Evolutionary conservation across 1,140 invertebrate genomes (phyloP).

Genomic region (Lasaia peninsularis): DNA sequence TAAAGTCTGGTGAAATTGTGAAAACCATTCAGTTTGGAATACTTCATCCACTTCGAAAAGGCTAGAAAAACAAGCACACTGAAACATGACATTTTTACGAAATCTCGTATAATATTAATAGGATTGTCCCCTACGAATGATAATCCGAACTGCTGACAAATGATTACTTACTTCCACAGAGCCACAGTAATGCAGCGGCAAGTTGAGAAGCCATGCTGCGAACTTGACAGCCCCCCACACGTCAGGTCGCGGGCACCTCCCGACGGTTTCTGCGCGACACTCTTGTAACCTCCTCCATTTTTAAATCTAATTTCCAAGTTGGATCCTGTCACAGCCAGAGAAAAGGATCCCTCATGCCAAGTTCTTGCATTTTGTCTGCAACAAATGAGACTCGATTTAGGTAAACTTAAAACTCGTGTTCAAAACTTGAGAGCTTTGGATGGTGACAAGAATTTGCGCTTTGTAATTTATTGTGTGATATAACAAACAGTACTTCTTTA

Average conservation of each 20-base stretch:
- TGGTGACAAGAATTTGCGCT: too few species aligned
- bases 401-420: neutral
- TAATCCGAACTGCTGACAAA: too few species aligned
- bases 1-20: too few species aligned
- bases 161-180: conserved; percentile 53
- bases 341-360: conserved; percentile 16
- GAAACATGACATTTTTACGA: too few species aligned
- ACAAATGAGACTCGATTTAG: conserved; percentile 1
- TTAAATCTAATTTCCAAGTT: conserved; percentile 33
- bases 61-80: too few species aligned
- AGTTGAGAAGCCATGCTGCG: conserved; percentile 50
- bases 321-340: conserved; percentile 29
- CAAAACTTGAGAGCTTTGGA: too few species aligned
- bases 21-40: too few species aligned
- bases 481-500: too few species aligned
- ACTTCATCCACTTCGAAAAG: too few species aligned
- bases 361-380: conserved; percentile 23
- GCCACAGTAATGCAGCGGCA: conserved; percentile 52
- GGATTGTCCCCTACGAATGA: too few species aligned
- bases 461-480: too few species aligned
- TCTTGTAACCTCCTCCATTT: conserved; percentile 42
- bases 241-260: conserved; percentile 47
- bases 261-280: conserved; percentile 29
- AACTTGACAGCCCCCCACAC: conserved; percentile 30
- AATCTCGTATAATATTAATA: too few species aligned